Conservation (phyloP, 2,797 vertebrate genomes). For the Hydrolagus colliei region DNA sequence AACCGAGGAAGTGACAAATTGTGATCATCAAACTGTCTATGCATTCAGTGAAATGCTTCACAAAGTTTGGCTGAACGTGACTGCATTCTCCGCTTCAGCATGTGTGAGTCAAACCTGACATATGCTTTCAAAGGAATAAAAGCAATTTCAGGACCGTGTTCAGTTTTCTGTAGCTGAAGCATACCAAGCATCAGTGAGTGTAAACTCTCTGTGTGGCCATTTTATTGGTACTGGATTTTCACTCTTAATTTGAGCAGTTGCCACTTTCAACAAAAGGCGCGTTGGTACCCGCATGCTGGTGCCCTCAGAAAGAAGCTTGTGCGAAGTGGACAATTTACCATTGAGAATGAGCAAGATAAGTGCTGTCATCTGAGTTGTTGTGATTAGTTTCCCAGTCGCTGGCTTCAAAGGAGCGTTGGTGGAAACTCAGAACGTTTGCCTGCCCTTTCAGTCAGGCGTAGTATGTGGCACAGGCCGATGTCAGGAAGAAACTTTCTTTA, state of each 20-base stretch:
- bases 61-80: not conserved
- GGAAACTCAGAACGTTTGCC: not conserved
- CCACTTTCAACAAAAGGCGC: too few species aligned
- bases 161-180: conserved; percentile 2
- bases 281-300: not conserved
- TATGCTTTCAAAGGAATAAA: not conserved
- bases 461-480: not conserved
- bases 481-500: not conserved
- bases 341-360: not conserved
- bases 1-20: not conserved
- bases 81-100: not conserved
- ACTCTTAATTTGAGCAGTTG: not conserved
- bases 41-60: too few species aligned
- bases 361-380: not conserved
- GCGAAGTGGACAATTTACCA: not conserved
- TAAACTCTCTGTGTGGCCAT: not conserved
- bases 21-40: not conserved
- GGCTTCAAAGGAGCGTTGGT: not conserved
- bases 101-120: conserved; percentile 15
- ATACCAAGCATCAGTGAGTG: not conserved
- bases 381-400: not conserved
- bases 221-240: not conserved
- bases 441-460: too few species aligned
- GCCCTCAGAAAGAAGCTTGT: not conserved
- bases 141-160: not conserved